phyloP scores from a whole-genome alignment of 2,888 invertebrate species.

The Macropis europaea region DNA sequence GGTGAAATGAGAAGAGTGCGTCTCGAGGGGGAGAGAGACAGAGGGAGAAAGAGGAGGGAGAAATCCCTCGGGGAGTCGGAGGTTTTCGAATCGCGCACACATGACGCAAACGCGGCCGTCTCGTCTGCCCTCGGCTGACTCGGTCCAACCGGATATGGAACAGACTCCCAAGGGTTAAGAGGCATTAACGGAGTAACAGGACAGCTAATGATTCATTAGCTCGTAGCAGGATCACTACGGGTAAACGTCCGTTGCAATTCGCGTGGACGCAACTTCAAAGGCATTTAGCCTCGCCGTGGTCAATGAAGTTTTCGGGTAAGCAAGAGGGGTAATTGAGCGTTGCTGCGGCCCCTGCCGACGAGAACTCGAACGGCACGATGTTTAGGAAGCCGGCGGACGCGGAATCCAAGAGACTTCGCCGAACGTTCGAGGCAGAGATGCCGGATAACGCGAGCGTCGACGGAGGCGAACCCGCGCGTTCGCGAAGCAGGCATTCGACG shows the following conservation, averaged over 20 bases:
- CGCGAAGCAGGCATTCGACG: constrained; percentile 2
- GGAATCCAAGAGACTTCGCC: too few relatives aligned
- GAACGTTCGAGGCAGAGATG: too few relatives aligned
- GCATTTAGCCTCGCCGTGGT: constrained; percentile 21
- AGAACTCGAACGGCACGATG: too few relatives aligned
- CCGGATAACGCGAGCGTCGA: too few relatives aligned
- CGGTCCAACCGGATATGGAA: constrained; percentile 70
- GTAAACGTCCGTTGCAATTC: constrained; percentile 43
- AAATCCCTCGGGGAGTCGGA: background rate
- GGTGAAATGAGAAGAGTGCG: too few relatives aligned
- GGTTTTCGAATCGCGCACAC: background rate
- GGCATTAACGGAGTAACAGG: constrained; percentile 69
- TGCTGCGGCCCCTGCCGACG: too few relatives aligned
- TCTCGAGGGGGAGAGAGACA: too few relatives aligned
- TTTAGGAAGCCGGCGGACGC: too few relatives aligned
- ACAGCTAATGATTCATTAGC: constrained; percentile 70
- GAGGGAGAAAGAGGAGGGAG: too few relatives aligned
- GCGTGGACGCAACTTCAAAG: constrained; percentile 32
- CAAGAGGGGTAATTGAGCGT: background rate
- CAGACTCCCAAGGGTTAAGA: constrained; percentile 73
- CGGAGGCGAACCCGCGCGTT: background rate
- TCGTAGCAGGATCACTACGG: constrained; percentile 37
- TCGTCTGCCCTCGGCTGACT: constrained; percentile 13
- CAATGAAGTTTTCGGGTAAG: constrained; percentile 7
- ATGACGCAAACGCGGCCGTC: constrained; percentile 51